These are phyloP conservation scores for Sebastes aleutianus DNA, from an alignment of 2,797 vertebrate species.

Conservation along the genomic window DNA sequence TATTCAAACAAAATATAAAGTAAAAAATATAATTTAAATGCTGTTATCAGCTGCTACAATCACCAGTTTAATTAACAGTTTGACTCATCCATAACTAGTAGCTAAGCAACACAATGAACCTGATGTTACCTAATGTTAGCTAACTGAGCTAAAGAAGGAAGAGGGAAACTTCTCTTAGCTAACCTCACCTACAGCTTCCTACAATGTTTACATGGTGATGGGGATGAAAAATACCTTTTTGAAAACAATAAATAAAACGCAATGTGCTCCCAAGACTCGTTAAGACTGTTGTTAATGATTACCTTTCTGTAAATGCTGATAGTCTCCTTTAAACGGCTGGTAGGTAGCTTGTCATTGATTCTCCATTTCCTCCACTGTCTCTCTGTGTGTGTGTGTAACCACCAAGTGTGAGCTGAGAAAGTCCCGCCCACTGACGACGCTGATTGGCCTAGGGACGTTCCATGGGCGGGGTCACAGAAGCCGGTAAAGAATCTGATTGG, in stretches of 20 bases:
- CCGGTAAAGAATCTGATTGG: constrained; percentile 65
- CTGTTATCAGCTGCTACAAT: neutral
- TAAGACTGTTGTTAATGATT: constrained; percentile 6
- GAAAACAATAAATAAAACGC: neutral
- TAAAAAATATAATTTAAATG: neutral
- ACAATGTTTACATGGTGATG: constrained; percentile 20
- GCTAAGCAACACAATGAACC: neutral
- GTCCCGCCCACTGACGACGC: constrained; percentile 15
- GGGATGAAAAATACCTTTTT: neutral
- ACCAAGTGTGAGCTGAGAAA: neutral
- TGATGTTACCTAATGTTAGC: neutral
- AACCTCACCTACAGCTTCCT: constrained; percentile 23
- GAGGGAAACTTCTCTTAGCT: neutral
- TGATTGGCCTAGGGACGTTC: constrained; percentile 30
- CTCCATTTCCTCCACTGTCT: constrained; percentile 26
- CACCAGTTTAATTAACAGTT: neutral
- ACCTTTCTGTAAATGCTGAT: constrained; percentile 30
- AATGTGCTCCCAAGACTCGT: neutral
- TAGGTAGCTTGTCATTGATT: constrained; percentile 48
- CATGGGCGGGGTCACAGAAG: neutral
- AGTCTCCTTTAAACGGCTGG: neutral
- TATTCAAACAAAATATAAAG: neutral
- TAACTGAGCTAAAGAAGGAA: neutral
- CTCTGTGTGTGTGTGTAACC: neutral
- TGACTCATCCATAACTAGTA: neutral